These are phyloP conservation scores for Sesia bembeciformis DNA, from an alignment of 2,888 invertebrate species.

Conservation along the genomic window DNA sequence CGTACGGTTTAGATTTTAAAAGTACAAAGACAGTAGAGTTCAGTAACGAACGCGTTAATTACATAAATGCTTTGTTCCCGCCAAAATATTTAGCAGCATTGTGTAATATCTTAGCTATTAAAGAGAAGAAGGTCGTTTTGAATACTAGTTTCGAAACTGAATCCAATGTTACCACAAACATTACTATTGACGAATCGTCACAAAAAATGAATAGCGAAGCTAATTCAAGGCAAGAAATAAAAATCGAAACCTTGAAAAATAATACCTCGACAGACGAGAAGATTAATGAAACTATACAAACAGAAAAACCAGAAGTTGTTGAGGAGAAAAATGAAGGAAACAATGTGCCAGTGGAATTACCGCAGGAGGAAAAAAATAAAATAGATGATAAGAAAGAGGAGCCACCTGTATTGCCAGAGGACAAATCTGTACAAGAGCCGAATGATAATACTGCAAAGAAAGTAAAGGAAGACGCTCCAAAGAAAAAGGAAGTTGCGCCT, in stretches of 20 bases:
- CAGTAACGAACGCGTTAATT: slow-evolving; percentile 66
- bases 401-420: slow-evolving; percentile 22
- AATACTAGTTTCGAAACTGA: slow-evolving; percentile 76
- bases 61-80: slow-evolving; percentile 77
- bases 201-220: slow-evolving; percentile 42
- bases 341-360: slow-evolving; percentile 32
- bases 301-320: slow-evolving; percentile 30
- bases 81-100: slow-evolving; percentile 82
- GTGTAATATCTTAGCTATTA: slow-evolving; percentile 83
- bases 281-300: slow-evolving; percentile 37
- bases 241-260: slow-evolving; percentile 42
- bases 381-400: slow-evolving; percentile 38
- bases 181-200: slow-evolving; percentile 52
- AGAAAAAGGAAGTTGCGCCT: slow-evolving; percentile 7
- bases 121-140: slow-evolving; percentile 78
- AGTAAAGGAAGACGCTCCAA: not conserved
- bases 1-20: slow-evolving; percentile 77
- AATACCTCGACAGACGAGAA: slow-evolving; percentile 44
- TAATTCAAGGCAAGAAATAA: slow-evolving; percentile 46
- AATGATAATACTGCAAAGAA: slow-evolving; percentile 17
- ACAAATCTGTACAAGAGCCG: slow-evolving; percentile 28
- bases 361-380: slow-evolving; percentile 37
- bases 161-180: slow-evolving; percentile 59
- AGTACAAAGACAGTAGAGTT: slow-evolving; percentile 69
- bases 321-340: slow-evolving; percentile 28